These are phyloP conservation scores for Platycnemis pennipes DNA, from an alignment of 2,888 invertebrate species.

Conservation along the genomic window DNA sequence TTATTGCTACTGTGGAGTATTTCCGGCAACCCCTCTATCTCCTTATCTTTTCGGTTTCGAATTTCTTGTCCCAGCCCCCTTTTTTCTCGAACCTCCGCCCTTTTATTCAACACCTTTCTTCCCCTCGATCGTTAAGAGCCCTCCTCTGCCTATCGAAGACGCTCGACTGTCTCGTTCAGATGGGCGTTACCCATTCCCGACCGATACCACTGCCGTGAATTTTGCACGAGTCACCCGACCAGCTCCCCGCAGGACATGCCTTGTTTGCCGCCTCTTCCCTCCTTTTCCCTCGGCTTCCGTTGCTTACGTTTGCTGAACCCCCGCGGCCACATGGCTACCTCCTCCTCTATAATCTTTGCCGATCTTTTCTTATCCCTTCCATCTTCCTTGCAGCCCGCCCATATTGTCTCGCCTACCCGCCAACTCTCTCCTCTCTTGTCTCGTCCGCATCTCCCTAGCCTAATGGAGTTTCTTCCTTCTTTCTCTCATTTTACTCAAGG, in stretches of 20 bases:
- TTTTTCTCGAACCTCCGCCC: neutral
- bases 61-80: neutral
- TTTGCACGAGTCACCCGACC: neutral
- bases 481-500: no score
- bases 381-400: neutral
- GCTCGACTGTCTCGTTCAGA: neutral
- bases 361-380: neutral
- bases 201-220: neutral
- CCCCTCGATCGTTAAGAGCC: no score
- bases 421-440: neutral
- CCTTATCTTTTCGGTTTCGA: no score
- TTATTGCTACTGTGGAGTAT: no score
- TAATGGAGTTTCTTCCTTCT: no score
- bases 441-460: neutral
- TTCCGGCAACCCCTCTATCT: no score
- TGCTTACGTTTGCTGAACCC: no score
- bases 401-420: neutral
- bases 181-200: neutral
- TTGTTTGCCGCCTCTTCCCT: neutral
- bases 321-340: no score
- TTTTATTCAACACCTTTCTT: no score
- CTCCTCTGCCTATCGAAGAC: neutral
- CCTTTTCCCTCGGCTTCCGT: neutral
- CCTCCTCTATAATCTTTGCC: slow-evolving; percentile 9
- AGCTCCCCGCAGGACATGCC: neutral